phyloP scores from a whole-genome alignment of 2,888 invertebrate species.

The Pterostichus niger region DNA sequence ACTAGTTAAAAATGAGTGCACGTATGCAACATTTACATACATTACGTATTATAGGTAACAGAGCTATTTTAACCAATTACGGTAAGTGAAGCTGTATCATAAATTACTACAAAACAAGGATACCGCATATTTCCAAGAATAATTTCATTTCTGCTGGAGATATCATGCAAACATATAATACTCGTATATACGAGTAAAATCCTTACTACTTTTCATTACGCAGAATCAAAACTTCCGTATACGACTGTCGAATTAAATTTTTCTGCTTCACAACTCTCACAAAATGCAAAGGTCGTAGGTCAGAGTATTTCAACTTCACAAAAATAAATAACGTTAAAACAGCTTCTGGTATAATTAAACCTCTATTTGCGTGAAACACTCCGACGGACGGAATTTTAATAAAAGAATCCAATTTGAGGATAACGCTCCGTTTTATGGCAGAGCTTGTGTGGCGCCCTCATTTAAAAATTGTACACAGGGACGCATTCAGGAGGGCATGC shows the following conservation, averaged over 20 bases:
- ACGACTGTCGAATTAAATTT: slow-evolving; percentile 18
- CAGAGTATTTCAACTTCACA: slow-evolving; percentile 7
- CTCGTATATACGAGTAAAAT: slow-evolving; percentile 3
- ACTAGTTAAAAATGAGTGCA: too few species aligned
- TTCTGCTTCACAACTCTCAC: background rate
- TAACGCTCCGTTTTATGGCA: slow-evolving; percentile 24
- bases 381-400: slow-evolving; percentile 34
- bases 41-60: too few species aligned
- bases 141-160: too few species aligned
- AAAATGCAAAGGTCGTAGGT: slow-evolving; percentile 3
- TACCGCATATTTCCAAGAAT: too few species aligned
- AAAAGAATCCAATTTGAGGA: slow-evolving; percentile 47
- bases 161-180: background rate
- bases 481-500: too few species aligned
- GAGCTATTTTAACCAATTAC: too few species aligned
- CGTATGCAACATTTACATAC: too few species aligned
- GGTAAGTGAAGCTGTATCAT: too few species aligned
- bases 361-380: slow-evolving; percentile 28
- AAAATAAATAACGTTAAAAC: slow-evolving; percentile 35
- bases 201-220: background rate
- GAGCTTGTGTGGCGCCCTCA: background rate
- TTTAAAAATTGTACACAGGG: slow-evolving; percentile 2
- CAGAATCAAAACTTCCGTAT: slow-evolving; percentile 4
- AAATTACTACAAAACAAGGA: too few species aligned
- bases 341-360: slow-evolving; percentile 23